Evolutionary conservation across 2,113 vertebrate genomes (phyloP), one percentile per base, ranked within the genome.

Genomic region (Hemichromis elongatus): DNA sequence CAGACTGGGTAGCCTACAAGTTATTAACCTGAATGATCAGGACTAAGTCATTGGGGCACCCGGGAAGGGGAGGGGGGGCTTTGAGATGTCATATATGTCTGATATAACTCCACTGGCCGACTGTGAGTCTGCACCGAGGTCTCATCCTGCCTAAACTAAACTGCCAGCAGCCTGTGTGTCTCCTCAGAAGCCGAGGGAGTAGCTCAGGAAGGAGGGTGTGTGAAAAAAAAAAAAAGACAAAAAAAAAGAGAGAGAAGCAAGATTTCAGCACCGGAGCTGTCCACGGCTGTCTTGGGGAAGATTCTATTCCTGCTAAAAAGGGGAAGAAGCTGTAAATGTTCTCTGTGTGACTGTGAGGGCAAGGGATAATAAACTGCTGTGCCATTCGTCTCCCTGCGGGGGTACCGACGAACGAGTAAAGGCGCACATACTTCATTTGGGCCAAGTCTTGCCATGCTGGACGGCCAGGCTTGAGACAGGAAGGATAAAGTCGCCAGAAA

Each of bases 231-330:
- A 1, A 59, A 30, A 57, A 30, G 4, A 26, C 1, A 8, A 6
- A 13, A 45, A 24, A 16, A 14, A 28, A 8, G 16, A 21, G 6
- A 26, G 5, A n/a, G 9, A 12, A 13, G 40, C 13, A 37, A 86
- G 80, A 90, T 89, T 95, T 96, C 95, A 96, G 96, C 91, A 96
- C 96, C 77, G 95, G 95, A 94, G 95, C 96, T 96, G 95, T 96
- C 94, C 90, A 52, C 80, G 21, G 55, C 55, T 88, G 59, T 61
- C 84, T 55, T 66, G 79, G 81, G 83, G 54, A 85, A 91, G 75
- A 75, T 82, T 53, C 35, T 47, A 4, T 82, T n/a, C 40, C 70
- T 82, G 50, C 61, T 24, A 79, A 73, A 33, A 35, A 9, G 30
- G 63, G 35, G 33, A 81, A 81, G 66, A 77, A 68, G 59, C 30